A percentile compares a stretch with the other conserved stretches of the same genome.
Conservation (phyloP, 1,140 invertebrate genomes). For the Ceratoteleas bidentatus region DNA sequence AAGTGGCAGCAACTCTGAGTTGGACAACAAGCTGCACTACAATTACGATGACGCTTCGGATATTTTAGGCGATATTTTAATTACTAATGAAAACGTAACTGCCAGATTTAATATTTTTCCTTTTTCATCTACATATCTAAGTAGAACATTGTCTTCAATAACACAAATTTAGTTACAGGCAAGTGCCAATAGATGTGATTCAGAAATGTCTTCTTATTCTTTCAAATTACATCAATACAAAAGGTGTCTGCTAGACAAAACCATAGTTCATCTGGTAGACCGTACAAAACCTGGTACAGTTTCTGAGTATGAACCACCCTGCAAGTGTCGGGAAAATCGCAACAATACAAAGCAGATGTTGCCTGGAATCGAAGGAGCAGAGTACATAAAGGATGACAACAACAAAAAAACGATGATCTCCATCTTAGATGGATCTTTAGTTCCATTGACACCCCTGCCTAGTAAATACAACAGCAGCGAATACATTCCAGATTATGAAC, state of each 20-base stretch:
- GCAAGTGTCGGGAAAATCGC: conserved; percentile 71
- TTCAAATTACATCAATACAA: not conserved
- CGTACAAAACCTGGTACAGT: conserved; percentile 58
- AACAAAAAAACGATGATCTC: not conserved
- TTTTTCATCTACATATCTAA: too few species aligned
- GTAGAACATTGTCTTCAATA: too few species aligned
- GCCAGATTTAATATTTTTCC: too few species aligned
- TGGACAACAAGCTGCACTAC: too few species aligned
- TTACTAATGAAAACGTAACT: too few species aligned
- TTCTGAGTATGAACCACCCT: conserved; percentile 65
- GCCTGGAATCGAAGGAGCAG: conserved; percentile 51
- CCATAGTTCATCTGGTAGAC: conserved; percentile 66
- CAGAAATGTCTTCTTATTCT: too few species aligned
- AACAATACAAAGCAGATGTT: conserved; percentile 68
- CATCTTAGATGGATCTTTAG: conserved; percentile 19
- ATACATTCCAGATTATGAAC: conserved; percentile 74
- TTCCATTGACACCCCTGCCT: conserved; percentile 63
- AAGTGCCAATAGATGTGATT: too few species aligned
- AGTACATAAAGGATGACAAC: not conserved
- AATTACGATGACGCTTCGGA: too few species aligned
- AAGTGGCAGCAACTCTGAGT: too few species aligned
- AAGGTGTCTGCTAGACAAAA: conserved; percentile 47
- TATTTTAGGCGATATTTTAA: too few species aligned
- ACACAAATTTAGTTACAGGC: too few species aligned
- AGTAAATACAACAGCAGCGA: conserved; percentile 71